These are phyloP conservation scores for Centropyge bicolor DNA, from an alignment of 2,797 vertebrate genomes.

Conservation along the genomic window DNA sequence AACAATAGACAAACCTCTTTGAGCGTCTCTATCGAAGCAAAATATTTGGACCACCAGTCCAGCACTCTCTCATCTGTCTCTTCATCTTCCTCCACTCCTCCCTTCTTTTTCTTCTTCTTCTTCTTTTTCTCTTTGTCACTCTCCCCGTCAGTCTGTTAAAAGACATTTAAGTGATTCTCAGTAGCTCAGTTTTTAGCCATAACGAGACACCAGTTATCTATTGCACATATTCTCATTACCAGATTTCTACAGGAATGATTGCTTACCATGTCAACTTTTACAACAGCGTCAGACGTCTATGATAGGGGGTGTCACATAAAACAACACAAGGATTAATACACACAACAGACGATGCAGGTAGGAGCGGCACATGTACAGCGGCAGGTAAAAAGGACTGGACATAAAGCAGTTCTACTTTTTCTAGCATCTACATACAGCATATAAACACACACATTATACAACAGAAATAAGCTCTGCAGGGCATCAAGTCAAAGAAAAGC, in stretches of 20 bases:
- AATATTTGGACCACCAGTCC: slow-evolving; percentile 99
- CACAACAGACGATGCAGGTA: slow-evolving; percentile 50
- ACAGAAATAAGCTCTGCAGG: slow-evolving; percentile 5
- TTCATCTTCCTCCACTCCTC: slow-evolving; percentile 91
- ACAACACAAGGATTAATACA: slow-evolving; percentile 77
- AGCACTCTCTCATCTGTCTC: slow-evolving; percentile 94
- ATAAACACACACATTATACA: slow-evolving; percentile 9
- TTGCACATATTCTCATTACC: background rate
- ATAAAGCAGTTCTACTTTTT: slow-evolving; percentile 37
- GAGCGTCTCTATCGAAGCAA: slow-evolving; percentile 96
- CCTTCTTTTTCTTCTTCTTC: slow-evolving; percentile 94
- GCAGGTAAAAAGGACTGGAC: slow-evolving; percentile 51
- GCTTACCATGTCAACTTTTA: slow-evolving; percentile 98
- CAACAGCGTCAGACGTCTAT: slow-evolving; percentile 94
- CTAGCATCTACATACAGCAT: slow-evolving; percentile 3
- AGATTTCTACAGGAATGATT: slow-evolving; percentile 26
- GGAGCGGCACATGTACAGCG: slow-evolving; percentile 52
- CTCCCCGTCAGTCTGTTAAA: slow-evolving; percentile 89
- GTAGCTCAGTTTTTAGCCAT: background rate
- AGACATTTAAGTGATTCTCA: slow-evolving; percentile 8
- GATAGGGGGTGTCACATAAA: slow-evolving; percentile 56
- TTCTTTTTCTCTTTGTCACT: slow-evolving; percentile 89
- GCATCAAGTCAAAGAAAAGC: slow-evolving; percentile 51
- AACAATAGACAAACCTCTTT: slow-evolving; percentile 89
- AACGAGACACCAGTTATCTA: background rate